Evolutionary conservation across 2,888 invertebrate genomes (phyloP), one percentile per base, ranked within the genome.

Genomic region (Agriopis marginaria): DNA sequence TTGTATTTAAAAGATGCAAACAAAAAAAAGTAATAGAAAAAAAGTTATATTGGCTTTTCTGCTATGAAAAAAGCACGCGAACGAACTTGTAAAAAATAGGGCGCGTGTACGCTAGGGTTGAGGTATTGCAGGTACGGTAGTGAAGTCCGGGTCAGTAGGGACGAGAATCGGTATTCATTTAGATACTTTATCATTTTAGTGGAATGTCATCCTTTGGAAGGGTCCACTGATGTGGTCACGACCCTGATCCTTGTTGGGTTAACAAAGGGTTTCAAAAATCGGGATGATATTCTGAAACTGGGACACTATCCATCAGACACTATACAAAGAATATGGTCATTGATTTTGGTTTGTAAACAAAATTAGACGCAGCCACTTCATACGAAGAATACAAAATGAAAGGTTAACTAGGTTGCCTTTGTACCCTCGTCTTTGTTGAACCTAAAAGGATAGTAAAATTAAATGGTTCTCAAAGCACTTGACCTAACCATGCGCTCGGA

Each of bases 281-380:
- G 42, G 17, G 40, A 42, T 12, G 39, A 42, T 7, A 11, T 47
- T 39, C 40, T 2, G 17, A 64, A 63, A 50, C 17, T n/a, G 10
- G 9, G 49, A 10, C 44, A 23, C 62, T 53, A 44, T 11, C 40
- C 71, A 54, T 12, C 54, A 12, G 39, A 23, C 51, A 4, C 51
- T n/a, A 8, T 11, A 51, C 23, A 11, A 51, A 32, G 5, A 32
- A 71, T 49, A 67, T 51, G 59, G 61, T 68, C 77, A 82, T 80
- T 77, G 83, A 79, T 82, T 78, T 64, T 64, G 68, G 67, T 69
- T 66, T 74, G 73, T 73, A 74, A 50, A 74, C 68, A 78, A 49
- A 79, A 32, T 5, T 69, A 77, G 66, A 70, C 65, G 66, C 17
- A 53, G 12, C 6, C 63, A 65, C 72, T 23, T 68, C 32, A 75